Evolutionary conservation across 2,888 invertebrate genomes (phyloP).

Genomic region (Mayetiola destructor): DNA sequence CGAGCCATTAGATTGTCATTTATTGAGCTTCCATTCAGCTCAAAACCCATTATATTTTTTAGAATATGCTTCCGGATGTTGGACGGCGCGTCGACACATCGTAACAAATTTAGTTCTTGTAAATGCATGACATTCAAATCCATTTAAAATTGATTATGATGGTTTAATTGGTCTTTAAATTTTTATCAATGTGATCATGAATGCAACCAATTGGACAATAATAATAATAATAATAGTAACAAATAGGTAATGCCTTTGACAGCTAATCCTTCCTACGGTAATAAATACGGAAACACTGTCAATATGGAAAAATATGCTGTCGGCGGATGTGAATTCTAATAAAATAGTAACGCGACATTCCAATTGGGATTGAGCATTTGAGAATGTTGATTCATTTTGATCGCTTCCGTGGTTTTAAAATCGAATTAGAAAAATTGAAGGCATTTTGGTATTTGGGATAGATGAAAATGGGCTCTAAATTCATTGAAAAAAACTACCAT

Average conservation of each 20-base stretch:
- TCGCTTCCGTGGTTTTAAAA: not conserved
- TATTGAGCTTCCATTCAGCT: not conserved
- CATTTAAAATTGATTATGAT: not conserved
- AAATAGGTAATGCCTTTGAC: too few relatives aligned
- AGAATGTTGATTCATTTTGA: not conserved
- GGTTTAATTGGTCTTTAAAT: not conserved
- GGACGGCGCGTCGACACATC: not conserved
- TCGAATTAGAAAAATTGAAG: not conserved
- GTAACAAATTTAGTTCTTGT: not conserved
- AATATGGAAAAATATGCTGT: not conserved
- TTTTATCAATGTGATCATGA: not conserved
- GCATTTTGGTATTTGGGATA: too few relatives aligned
- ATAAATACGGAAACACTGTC: not conserved
- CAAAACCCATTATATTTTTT: too few relatives aligned
- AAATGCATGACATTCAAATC: too few relatives aligned
- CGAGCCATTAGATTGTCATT: too few relatives aligned
- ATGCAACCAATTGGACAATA: too few relatives aligned
- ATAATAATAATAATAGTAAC: too few relatives aligned
- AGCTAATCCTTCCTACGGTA: too few relatives aligned
- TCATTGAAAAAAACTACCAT: too few relatives aligned
- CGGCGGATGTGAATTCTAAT: too few relatives aligned
- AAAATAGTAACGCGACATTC: conserved; percentile 4
- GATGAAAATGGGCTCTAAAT: too few relatives aligned
- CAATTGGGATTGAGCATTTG: not conserved
- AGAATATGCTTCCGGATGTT: not conserved